These are phyloP conservation scores for Ibycter americanus DNA, from an alignment of 2,797 vertebrate species.

Conservation along the genomic window DNA sequence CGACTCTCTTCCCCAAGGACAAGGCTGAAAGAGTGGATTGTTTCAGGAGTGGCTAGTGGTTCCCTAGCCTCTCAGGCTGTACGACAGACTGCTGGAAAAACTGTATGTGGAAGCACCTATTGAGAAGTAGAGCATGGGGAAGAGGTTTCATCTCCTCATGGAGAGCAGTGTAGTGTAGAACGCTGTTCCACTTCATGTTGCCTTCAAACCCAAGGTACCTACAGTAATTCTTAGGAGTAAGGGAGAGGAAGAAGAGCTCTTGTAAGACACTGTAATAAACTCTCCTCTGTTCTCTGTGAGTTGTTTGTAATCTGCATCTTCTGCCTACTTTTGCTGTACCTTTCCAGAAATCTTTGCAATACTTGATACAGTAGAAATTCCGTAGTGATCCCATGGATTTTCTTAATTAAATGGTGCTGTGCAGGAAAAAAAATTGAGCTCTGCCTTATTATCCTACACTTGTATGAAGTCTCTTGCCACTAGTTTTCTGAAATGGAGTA, in stretches of 20 bases:
- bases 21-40: not conserved
- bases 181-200: slow-evolving; percentile 5
- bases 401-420: slow-evolving; percentile 57
- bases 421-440: slow-evolving; percentile 17
- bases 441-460: slow-evolving; percentile 35
- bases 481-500: slow-evolving; percentile 15
- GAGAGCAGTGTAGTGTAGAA: not conserved
- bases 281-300: slow-evolving; percentile 7
- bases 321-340: slow-evolving; percentile 43
- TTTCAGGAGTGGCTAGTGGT: not conserved
- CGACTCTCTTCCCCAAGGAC: not conserved
- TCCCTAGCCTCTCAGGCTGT: not conserved
- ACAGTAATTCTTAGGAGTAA: not conserved
- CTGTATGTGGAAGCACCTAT: not conserved
- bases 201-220: slow-evolving; percentile 25
- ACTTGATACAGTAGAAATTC: slow-evolving; percentile 28
- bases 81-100: not conserved
- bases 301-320: slow-evolving; percentile 59
- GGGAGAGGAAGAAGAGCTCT: slow-evolving; percentile 30
- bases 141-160: not conserved
- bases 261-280: slow-evolving; percentile 34
- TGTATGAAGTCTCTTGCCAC: slow-evolving; percentile 18
- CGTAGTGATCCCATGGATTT: slow-evolving; percentile 40
- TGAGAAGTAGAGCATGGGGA: not conserved
- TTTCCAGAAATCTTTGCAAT: slow-evolving; percentile 36